phyloP scores from a whole-genome alignment of 2,888 invertebrate species.

The Coleophora flavipennella region DNA sequence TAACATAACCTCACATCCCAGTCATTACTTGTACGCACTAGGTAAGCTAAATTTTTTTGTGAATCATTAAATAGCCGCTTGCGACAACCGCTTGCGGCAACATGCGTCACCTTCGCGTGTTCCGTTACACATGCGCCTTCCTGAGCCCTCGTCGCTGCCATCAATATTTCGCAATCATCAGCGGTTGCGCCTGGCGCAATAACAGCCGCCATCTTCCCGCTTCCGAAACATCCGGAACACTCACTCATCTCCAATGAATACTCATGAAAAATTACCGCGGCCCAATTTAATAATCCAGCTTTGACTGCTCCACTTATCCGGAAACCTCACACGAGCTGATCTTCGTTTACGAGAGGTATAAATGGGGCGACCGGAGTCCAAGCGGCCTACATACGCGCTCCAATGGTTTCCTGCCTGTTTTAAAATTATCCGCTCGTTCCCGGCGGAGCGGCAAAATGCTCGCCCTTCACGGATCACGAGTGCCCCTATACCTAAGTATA shows the following conservation, averaged over 20 bases:
- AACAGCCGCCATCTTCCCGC: constrained; percentile 27
- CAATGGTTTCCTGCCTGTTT: constrained; percentile 61
- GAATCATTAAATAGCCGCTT: constrained; percentile 5
- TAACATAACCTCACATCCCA: constrained; percentile 1
- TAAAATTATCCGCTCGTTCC: constrained; percentile 60
- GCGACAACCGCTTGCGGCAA: constrained; percentile 1
- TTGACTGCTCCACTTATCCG: constrained; percentile 53
- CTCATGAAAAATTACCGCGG: constrained; percentile 39
- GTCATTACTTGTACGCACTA: background rate
- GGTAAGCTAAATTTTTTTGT: background rate
- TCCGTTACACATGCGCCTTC: constrained; percentile 44
- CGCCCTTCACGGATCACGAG: constrained; percentile 62
- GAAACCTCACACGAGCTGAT: constrained; percentile 41
- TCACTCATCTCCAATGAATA: constrained; percentile 14
- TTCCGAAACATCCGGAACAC: constrained; percentile 47
- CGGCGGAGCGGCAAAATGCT: constrained; percentile 54
- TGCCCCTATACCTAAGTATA: constrained; percentile 41
- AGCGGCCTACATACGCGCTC: constrained; percentile 63
- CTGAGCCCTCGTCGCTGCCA: constrained; percentile 33
- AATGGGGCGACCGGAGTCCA: constrained; percentile 46
- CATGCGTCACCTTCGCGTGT: constrained; percentile 48
- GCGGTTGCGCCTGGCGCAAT: constrained; percentile 31
- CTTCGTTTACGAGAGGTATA: constrained; percentile 51
- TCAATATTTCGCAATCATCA: constrained; percentile 29
- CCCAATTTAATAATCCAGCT: constrained; percentile 50